Evolutionary conservation across 1,140 invertebrate genomes (phyloP).

Genomic region (Panagrolaimus sp.): DNA sequence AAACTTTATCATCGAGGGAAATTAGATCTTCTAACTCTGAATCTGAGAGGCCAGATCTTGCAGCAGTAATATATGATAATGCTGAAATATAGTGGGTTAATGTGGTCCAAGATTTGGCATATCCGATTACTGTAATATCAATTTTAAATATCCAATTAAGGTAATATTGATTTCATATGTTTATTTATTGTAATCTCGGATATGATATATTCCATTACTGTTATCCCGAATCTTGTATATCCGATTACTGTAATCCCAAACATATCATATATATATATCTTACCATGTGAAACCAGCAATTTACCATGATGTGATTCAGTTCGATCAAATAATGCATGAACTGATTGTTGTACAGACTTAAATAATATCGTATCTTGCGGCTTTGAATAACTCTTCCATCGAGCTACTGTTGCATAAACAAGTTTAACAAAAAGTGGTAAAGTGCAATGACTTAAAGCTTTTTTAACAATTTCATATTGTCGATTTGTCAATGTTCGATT

Average conservation of each 20-base stretch:
- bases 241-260: too few relatives aligned
- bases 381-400: constrained; percentile 89
- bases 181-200: too few relatives aligned
- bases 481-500: constrained; percentile 79
- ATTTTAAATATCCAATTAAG: too few relatives aligned
- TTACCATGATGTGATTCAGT: constrained; percentile 84
- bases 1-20: constrained; percentile 79
- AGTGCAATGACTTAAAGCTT: constrained; percentile 81
- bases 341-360: constrained; percentile 90
- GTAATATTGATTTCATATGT: too few relatives aligned
- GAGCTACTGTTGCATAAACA: constrained; percentile 69
- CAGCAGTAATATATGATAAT: constrained; percentile 85
- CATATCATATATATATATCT: too few relatives aligned
- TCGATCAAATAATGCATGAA: constrained; percentile 89
- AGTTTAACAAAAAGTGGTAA: constrained; percentile 94
- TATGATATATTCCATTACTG: too few relatives aligned
- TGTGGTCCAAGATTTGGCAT: too few relatives aligned
- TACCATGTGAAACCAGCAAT: constrained; percentile 75
- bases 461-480: constrained; percentile 87
- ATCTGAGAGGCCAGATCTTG: constrained; percentile 82
- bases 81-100: too few relatives aligned
- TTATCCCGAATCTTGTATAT: too few relatives aligned
- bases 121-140: too few relatives aligned
- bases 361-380: constrained; percentile 82
- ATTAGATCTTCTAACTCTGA: constrained; percentile 85